Evolutionary conservation across 37 sponge, comb jelly and placozoan species (phyloP).

Genomic region (Agelas oroides): DNA sequence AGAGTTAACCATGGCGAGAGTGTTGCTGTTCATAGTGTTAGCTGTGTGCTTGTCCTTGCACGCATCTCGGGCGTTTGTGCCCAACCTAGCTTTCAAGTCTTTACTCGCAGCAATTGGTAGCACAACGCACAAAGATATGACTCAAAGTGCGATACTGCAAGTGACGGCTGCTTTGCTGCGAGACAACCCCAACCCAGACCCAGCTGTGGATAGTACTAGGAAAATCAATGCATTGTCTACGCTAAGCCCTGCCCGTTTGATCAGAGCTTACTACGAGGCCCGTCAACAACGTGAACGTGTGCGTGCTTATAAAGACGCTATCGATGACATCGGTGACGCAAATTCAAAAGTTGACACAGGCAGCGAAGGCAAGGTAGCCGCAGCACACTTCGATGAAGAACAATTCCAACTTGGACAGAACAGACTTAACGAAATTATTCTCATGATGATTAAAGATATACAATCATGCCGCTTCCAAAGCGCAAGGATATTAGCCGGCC

Average conservation of each 20-base stretch:
- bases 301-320: slow-evolving; percentile 17
- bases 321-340: slow-evolving; percentile 28
- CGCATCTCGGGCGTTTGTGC: too few species aligned
- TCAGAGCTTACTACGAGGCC: slow-evolving; percentile 43
- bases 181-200: slow-evolving; percentile 40
- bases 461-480: neutral
- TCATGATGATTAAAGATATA: slow-evolving; percentile 17
- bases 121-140: slow-evolving; percentile 42
- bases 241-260: neutral
- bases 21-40: too few species aligned
- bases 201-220: slow-evolving; percentile 4
- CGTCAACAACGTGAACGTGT: neutral
- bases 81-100: too few species aligned
- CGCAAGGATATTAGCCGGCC: slow-evolving; percentile 40
- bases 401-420: slow-evolving; percentile 49
- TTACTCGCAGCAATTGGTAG: too few species aligned
- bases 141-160: slow-evolving; percentile 27
- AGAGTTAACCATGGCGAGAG: too few species aligned
- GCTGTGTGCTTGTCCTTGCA: too few species aligned
- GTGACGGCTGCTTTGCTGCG: slow-evolving; percentile 28
- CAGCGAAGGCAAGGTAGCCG: neutral
- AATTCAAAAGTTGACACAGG: slow-evolving; percentile 45
- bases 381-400: slow-evolving; percentile 55
- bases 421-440: slow-evolving; percentile 1
- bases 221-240: slow-evolving; percentile 30